A percentile compares a stretch with the other conserved stretches of the same genome.
These are phyloP conservation scores for Leptinotarsa peninsularis DNA, from an alignment of 2,888 invertebrate species.

Conservation along the genomic window DNA sequence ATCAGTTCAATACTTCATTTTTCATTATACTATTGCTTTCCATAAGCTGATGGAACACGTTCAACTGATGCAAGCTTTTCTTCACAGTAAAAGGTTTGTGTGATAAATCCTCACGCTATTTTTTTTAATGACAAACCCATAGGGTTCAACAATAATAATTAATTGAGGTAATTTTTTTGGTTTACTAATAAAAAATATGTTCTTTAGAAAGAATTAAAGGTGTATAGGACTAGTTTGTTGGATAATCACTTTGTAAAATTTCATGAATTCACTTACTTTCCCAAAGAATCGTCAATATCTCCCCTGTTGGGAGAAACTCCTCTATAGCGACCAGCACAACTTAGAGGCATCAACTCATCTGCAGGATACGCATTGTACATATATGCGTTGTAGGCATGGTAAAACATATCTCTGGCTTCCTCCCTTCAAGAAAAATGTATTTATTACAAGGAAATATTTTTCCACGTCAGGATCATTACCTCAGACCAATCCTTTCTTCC, in stretches of 20 bases:
- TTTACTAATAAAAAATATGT: too few species aligned
- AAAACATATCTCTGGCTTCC: conserved; percentile 94
- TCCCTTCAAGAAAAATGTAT: conserved; percentile 72
- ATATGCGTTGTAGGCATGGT: conserved; percentile 94
- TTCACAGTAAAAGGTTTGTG: too few species aligned
- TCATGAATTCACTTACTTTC: conserved; percentile 81
- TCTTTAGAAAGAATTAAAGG: too few species aligned
- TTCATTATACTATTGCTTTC: too few species aligned
- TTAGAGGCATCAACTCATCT: conserved; percentile 97
- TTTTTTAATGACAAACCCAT: too few species aligned
- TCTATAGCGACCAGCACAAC: conserved; percentile 91
- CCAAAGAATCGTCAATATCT: conserved; percentile 95
- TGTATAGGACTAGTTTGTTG: background rate
- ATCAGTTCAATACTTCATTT: too few species aligned
- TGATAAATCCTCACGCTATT: too few species aligned
- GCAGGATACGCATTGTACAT: conserved; percentile 99
- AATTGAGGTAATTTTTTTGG: too few species aligned
- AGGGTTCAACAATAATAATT: too few species aligned
- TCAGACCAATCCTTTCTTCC: conserved; percentile 46
- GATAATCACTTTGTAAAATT: background rate
- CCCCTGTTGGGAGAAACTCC: conserved; percentile 92
- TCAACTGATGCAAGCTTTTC: too few species aligned
- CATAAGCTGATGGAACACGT: too few species aligned
- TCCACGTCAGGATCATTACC: background rate
- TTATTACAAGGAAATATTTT: background rate